Base-by-base conservation (phyloP, 2,888 invertebrate species). In the Mechanitis mazaeus region DNA sequence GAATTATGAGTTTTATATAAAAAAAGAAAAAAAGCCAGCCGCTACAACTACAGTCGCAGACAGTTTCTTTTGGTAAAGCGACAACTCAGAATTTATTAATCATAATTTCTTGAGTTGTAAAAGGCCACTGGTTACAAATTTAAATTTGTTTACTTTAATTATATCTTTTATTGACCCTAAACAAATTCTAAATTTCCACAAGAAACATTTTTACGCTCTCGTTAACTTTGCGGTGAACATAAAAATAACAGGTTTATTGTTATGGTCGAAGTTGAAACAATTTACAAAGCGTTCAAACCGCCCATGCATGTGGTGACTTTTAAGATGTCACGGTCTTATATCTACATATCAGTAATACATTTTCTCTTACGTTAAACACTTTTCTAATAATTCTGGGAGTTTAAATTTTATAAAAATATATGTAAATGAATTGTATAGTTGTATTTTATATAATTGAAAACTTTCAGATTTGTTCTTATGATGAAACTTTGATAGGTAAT, bases 191-290 rank as follows among this genome's bases (percentile, higher is more conserved):
- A 75, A 71, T 69, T 74, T 75, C 71, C 73, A 69, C 71, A 69
- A 72, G 70, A 68, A 70, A 72, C 71, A 69, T 71, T 76, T 20
- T 69, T 68, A 74, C 72, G 73, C 74, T 72, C 63, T 68, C 72
- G 69, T 76, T 75, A 76, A 70, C 71, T 73, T 73, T 69, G 71
- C 67, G 71, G 70, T 64, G 72, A 70, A 74, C 76, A 74, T 81
- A 80, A 82, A 83, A 81, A 80, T 74, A 77, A 74, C 75, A 74
- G 71, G 74, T 84, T 81, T 81, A 83, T 77, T 77, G 77, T 77
- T 71, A 72, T 71, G 74, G 72, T 75, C 70, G 72, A 75, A 76
- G 74, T 71, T 68, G 72, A 74, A 76, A 79, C 77, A 77, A 75
- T 77, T 72, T 71, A 68, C 69, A 68, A 71, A 70, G 68, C 65